These are phyloP conservation scores for Diarsia dahlii DNA, from an alignment of 2,888 invertebrate species.

Conservation along the genomic window DNA sequence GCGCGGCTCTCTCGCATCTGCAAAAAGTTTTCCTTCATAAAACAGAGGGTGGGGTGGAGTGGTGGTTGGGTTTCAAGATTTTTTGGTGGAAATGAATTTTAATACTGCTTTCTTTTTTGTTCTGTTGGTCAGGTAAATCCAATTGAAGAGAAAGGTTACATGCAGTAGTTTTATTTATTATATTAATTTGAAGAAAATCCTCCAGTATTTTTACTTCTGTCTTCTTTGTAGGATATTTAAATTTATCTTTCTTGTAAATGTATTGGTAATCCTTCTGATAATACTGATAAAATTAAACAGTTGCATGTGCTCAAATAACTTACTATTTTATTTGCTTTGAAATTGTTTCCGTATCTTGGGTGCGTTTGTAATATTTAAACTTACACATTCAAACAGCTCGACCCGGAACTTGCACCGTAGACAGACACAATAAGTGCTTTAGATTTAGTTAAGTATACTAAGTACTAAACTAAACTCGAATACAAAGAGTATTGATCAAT, in stretches of 20 bases:
- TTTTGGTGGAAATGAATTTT: neutral
- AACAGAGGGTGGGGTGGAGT: slow-evolving; percentile 68
- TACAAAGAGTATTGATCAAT: neutral
- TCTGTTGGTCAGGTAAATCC: neutral
- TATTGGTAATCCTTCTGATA: neutral
- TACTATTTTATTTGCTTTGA: neutral
- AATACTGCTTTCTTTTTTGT: neutral
- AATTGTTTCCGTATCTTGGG: too few relatives aligned
- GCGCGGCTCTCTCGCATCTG: slow-evolving; percentile 68
- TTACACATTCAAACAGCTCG: too few relatives aligned
- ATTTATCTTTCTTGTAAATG: neutral
- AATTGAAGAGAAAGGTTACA: too few relatives aligned
- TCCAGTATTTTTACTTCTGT: too few relatives aligned
- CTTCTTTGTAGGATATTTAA: neutral
- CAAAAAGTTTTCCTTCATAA: slow-evolving; percentile 78
- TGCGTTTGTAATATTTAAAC: too few relatives aligned
- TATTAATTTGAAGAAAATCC: neutral
- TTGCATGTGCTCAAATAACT: neutral
- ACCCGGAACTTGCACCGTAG: neutral
- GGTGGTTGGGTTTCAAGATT: neutral
- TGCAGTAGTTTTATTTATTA: neutral
- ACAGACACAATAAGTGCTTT: neutral
- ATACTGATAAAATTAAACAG: neutral
- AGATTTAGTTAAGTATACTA: neutral
- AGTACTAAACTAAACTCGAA: neutral